Base-by-base conservation (phyloP, 2,888 invertebrate species). In the Parasteatoda lunata region DNA sequence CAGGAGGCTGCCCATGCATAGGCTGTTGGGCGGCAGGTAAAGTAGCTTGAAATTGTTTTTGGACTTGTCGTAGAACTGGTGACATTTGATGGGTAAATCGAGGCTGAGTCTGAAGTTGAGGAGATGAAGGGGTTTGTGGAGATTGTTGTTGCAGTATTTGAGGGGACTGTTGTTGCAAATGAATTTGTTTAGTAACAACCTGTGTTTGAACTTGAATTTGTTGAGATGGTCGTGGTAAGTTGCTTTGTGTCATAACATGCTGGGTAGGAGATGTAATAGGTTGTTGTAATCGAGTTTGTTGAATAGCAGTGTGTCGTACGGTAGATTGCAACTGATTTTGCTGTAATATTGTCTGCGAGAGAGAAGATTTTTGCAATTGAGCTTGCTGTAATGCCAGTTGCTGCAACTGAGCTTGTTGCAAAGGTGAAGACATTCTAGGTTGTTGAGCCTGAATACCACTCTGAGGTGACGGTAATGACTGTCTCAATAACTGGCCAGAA, bases 81-180 rank as follows among this genome's bases (percentile, higher is more conserved):
- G 88, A 89, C 81, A 89, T 90, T 71, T 89, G 90, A 64, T 88
- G 87, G 71, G 89, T 89, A 91, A 79, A 82, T 54, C 81, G 82
- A 9, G 54, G 80, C 8, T 78, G 72, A 15, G 77, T 80, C n/a
- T 79, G 88, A 49, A 68, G 51, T 65, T 78, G 89, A 69, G 80
- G 73, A 64, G 76, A 79, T n/a, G 59, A 72, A 30, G 64, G 81
- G 49, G 82, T 79, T 45, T 89, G 89, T n/a, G 77, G 73, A 49
- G 78, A 54, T 15, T 70, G 71, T 49, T 70, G 52, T 11, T 85
- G 85, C 51, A 72, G 8, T 48, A 49, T 45, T 52, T 69, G 84
- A 15, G 79, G 70, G 45, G 69, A 71, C 9, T 75, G 80, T n/a
- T 73, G 85, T 65, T 85, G 88, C 75, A 88, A 72, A 9, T 78